Conservation (phyloP, 2,888 invertebrate genomes). For the Stratiomys singularior region DNA sequence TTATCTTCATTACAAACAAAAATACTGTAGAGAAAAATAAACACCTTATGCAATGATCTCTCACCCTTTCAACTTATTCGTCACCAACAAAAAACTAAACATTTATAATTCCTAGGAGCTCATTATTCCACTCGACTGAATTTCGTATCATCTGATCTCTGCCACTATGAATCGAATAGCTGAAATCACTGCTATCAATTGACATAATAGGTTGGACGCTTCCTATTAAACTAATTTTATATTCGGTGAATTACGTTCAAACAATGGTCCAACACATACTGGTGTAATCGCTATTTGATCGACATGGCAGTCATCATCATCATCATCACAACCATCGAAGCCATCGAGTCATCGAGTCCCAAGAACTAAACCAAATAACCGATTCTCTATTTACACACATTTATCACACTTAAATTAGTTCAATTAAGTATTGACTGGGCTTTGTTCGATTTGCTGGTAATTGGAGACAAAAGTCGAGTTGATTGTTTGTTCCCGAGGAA, state of each 20-base stretch:
- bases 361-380: constrained; percentile 12
- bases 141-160: constrained; percentile 17
- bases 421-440: constrained; percentile 44
- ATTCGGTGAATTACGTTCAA: not conserved
- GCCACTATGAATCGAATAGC: constrained; percentile 28
- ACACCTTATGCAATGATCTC: too few species aligned
- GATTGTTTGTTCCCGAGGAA: constrained; percentile 43
- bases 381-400: constrained; percentile 48
- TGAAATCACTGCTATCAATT: constrained; percentile 33
- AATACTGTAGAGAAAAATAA: too few species aligned
- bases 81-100: too few species aligned
- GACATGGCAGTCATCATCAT: constrained; percentile 9
- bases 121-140: too few species aligned
- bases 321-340: constrained; percentile 10
- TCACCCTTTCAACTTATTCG: too few species aligned
- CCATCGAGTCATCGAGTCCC: too few species aligned
- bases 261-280: not conserved
- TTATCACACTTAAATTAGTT: constrained; percentile 48
- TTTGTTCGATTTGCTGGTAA: constrained; percentile 33
- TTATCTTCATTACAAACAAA: too few species aligned
- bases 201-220: constrained; percentile 6
- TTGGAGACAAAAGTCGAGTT: constrained; percentile 37
- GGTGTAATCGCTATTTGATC: constrained; percentile 25
- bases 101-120: too few species aligned
- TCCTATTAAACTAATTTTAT: not conserved